A percentile compares a stretch with the other conserved stretches of the same genome.
Evolutionary conservation across 2,113 vertebrate genomes (phyloP).

Genomic region (Thunnus maccoyii): DNA sequence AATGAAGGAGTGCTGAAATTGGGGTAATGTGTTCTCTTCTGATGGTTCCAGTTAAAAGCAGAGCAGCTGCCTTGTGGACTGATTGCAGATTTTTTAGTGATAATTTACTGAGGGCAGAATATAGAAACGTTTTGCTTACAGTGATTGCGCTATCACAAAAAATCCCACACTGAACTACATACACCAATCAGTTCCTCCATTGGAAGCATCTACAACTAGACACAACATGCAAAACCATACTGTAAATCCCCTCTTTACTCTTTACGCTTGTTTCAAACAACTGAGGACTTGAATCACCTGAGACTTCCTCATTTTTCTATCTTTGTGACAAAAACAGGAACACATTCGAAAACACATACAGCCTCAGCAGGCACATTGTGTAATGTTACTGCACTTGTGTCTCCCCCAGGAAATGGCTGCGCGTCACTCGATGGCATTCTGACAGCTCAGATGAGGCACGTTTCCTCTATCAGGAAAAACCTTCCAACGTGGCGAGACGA

Average conservation of each 20-base stretch:
- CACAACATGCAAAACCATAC: background rate
- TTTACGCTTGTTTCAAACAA: background rate
- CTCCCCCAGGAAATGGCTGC: constrained; percentile 11
- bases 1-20: no score
- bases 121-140: no score
- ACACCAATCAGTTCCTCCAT: no score
- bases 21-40: no score
- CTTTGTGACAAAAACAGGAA: constrained; percentile 30
- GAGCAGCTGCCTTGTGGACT: no score
- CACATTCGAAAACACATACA: constrained; percentile 16
- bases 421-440: constrained; percentile 26
- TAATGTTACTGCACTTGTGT: background rate
- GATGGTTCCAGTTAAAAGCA: no score
- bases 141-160: no score
- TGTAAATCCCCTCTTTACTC: constrained; percentile 30
- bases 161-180: no score
- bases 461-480: constrained; percentile 37
- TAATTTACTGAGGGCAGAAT: no score
- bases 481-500: background rate
- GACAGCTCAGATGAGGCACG: constrained; percentile 42
- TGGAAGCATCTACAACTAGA: background rate
- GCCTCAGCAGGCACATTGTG: constrained; percentile 4
- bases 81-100: no score
- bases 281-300: background rate
- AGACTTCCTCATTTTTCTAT: background rate